Conservation (phyloP, 2,797 vertebrate species). For the Capromys pilorides region DNA sequence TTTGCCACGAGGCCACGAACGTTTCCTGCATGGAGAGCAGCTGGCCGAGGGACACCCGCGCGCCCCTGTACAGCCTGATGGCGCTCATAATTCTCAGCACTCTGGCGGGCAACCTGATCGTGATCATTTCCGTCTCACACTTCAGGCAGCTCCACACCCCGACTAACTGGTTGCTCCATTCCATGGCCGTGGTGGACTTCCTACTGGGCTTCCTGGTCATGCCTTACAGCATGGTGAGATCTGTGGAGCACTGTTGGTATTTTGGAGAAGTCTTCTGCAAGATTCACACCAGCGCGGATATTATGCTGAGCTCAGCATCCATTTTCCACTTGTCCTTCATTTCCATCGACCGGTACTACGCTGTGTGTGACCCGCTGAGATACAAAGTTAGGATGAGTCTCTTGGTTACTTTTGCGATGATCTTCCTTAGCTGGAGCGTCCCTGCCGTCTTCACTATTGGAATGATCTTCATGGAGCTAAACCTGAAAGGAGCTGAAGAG, state of each 20-base stretch:
- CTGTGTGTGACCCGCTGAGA: slow-evolving; percentile 89
- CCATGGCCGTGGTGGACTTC: slow-evolving; percentile 90
- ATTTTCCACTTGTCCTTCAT: slow-evolving; percentile 91
- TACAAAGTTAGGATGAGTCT: slow-evolving; percentile 88
- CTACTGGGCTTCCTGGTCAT: slow-evolving; percentile 88
- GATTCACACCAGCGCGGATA: slow-evolving; percentile 87
- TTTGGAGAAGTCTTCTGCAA: slow-evolving; percentile 90
- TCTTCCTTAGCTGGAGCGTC: slow-evolving; percentile 88
- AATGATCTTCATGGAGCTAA: slow-evolving; percentile 87
- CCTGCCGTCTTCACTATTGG: slow-evolving; percentile 88
- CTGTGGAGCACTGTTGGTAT: slow-evolving; percentile 89
- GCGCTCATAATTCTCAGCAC: slow-evolving; percentile 86
- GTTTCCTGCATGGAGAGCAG: slow-evolving; percentile 83
- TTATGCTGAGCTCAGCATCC: slow-evolving; percentile 89
- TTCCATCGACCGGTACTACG: slow-evolving; percentile 89
- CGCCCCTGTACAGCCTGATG: slow-evolving; percentile 85
- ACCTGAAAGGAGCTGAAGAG: slow-evolving; percentile 83
- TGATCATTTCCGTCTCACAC: slow-evolving; percentile 91
- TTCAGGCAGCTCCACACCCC: slow-evolving; percentile 93
- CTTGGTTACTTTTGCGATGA: slow-evolving; percentile 85
- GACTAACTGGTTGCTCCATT: slow-evolving; percentile 91
- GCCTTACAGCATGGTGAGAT: slow-evolving; percentile 90
- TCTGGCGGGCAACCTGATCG: slow-evolving; percentile 88
- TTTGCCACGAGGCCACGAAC: slow-evolving; percentile 82
- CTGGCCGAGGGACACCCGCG: slow-evolving; percentile 81